Base-by-base conservation (phyloP, 2,113 vertebrate species). In the Pionites leucogaster region DNA sequence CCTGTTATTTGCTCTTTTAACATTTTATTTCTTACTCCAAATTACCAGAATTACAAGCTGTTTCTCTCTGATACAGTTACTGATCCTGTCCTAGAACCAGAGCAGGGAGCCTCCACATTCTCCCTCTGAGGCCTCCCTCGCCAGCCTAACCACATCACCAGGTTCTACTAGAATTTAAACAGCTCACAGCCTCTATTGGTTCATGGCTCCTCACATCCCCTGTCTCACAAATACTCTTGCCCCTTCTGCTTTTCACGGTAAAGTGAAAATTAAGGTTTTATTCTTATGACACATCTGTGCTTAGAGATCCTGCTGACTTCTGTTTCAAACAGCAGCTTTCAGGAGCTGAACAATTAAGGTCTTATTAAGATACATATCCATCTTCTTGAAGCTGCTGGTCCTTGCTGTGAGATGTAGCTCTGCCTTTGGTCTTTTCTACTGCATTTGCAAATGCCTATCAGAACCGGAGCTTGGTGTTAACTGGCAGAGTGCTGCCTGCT, bases 251-350 rank as follows among this genome's bases (percentile, higher is more conserved):
- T 86, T 72, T 72, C 39, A 25, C 15, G 17, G 20, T 67, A 37
- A 78, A 93, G 31, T 46, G 44, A 63, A 23, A 80, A 74, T 49
- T n/a, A 50, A 67, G 13, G 8, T 81, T 88, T 95, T 74, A 35
- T 59, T 90, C 27, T 60, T 67, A 27, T 12, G 39, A 19, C 27
- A 67, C 2, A 0, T 83, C 53, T 71, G 20, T 70, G 16, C 50
- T 77, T 85, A 62, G 42, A 29, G 18, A 7, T 46, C 47, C 64
- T 64, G n/a, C 41, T 92, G 49, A 50, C 49, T 78, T 70, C 31
- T 46, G 16, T 86, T 88, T 78, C 82, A 86, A 90, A 77, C 25
- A 53, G 63, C 60, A 88, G 35, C 17, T 83, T 92, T 78, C 41
- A 67, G 59, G 16, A 39, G 8, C 35, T 91, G 72, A 88, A 63